phyloP scores from a whole-genome alignment of 2,888 invertebrate genomes.

The Seira musarum region DNA sequence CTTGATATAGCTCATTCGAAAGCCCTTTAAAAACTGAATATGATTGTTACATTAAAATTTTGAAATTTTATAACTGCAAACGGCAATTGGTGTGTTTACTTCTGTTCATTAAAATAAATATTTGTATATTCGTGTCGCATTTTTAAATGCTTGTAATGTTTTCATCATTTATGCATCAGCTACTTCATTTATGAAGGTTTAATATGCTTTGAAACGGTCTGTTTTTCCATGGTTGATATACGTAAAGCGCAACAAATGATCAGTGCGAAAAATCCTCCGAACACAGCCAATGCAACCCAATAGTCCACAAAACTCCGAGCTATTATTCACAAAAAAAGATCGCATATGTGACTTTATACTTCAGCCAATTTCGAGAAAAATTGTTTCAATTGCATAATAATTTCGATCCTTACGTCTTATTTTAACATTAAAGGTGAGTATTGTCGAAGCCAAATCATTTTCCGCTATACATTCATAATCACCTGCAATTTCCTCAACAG shows the following conservation, averaged over 20 bases:
- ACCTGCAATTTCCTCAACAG: slow-evolving; percentile 35
- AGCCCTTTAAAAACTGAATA: no score
- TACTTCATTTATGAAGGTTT: no score
- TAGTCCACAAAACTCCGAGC: slow-evolving; percentile 41
- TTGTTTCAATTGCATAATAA: not conserved
- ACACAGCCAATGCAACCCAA: slow-evolving; percentile 33
- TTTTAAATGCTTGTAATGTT: no score
- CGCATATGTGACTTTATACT: not conserved
- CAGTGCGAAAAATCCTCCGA: slow-evolving; percentile 33
- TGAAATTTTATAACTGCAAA: no score
- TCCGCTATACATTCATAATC: slow-evolving; percentile 17
- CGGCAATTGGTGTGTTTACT: no score
- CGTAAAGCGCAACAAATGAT: slow-evolving; percentile 26
- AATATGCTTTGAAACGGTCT: slow-evolving; percentile 17
- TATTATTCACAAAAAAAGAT: slow-evolving; percentile 4
- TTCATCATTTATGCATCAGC: no score
- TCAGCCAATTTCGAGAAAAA: not conserved
- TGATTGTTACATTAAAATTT: no score
- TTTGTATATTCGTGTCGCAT: no score
- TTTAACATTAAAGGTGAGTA: slow-evolving; percentile 21
- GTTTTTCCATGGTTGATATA: slow-evolving; percentile 23
- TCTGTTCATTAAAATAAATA: no score
- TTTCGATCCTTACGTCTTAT: slow-evolving; percentile 32
- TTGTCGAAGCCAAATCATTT: not conserved
- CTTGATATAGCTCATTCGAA: no score